Base-by-base conservation (phyloP, 2,888 invertebrate species). In the Hybos culiciformis region DNA sequence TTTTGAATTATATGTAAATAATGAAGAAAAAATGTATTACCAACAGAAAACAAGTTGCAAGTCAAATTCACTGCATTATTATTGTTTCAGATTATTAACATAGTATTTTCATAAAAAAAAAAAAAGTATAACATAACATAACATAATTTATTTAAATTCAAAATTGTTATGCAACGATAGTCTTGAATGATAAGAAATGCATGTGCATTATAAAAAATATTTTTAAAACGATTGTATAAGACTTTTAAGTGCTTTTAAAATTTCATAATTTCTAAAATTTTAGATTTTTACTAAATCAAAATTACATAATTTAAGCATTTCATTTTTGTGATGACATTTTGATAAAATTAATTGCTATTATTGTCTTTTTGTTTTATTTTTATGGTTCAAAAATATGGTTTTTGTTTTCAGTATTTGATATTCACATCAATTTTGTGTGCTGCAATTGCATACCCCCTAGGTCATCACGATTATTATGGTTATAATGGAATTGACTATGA, bases 351-450 rank as follows among this genome's bases (percentile, higher is more conserved):
- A 39, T n/a, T 19, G 17, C 17, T 37, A 19, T 29, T 29, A 26
- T 23, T 19, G 15, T 39, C 37, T 39, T 33, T 23, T 40, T 18
- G 33, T 20, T 36, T 14, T 36, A 24, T 37, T 39, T 39, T 40
- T 34, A n/a, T n/a, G n/a, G n/a, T n/a, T n/a, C n/a, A n/a, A n/a
- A n/a, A n/a, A n/a, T n/a, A n/a, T n/a, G n/a, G n/a, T 38, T 9
- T 40, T 37, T 26, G 14, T 50, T 55, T 53, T 31, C 52, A 66
- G 66, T 62, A 62, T 55, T 52, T 64, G 51, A 56, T 66, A 52
- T 63, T 67, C 48, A 61, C 63, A 46, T 62, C 66, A 46, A 58
- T 58, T 26, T 39, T 66, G 24, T 66, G 63, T 50, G 49, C 66
- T 41, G 56, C 62, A 46, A 46, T 64, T 45, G 67, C 66, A 37